Evolutionary conservation across 1,140 invertebrate genomes (phyloP), one percentile per base, ranked within the genome.

Genomic region (Papilio polytes): DNA sequence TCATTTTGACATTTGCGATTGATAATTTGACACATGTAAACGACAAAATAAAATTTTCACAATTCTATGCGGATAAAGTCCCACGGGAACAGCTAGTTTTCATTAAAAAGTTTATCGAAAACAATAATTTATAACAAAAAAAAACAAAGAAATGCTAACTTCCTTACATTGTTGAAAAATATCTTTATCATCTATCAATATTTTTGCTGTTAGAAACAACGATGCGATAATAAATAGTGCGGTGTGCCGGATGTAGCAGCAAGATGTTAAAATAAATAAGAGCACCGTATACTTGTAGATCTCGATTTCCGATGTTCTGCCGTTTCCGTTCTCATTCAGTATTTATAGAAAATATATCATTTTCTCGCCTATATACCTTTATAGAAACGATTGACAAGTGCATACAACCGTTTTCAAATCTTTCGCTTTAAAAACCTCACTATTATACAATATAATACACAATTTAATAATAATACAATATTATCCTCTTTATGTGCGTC

Each of bases 271-370:
- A 78, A 78, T 78, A 66, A 78, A 78, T 78, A 66, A 66, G 10
- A 78, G 36, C 20, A 15, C 56, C 9, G 53, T 78, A 20, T 78
- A 66, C 77, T 41, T 78, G 36, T 66, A 66, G 77, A 41, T 78
- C 41, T 78, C 56, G 31, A 78, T 78, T 78, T 78, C 77, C 77
- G 77, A 78, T 41, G 66, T 78, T 66, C 56, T 66, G 59, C 56
- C 56, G 77, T 59, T 78, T 78, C 74, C 74, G 74, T 76, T 76
- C 74, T 76, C 41, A 10, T 76, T 46, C 77, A 44, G 15, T 78
- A 53, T 78, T 63, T 63, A 63, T 31, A 78, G 76, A 78, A 78
- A 78, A 78, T 78, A 78, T 78, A 78, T 63, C 63, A 78, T 78
- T 59, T 78, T 74, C 73, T 74, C 44, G 44, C 48, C 76, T 78